Conservation (phyloP, 2,113 vertebrate species). For the Platycercus adscitus region DNA sequence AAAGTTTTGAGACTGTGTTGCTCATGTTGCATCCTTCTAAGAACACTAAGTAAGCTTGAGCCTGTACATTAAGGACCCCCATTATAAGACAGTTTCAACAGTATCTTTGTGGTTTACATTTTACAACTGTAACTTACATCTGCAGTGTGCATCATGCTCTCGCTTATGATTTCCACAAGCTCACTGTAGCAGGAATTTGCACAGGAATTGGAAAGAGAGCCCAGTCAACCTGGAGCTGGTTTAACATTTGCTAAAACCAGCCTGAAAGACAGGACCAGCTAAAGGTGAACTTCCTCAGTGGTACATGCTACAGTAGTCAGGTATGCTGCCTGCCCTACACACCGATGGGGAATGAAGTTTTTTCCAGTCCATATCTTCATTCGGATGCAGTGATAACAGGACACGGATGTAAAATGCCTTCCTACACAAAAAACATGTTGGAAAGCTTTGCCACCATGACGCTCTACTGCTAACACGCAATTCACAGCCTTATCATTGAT, state of each 20-base stretch:
- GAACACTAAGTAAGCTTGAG: not conserved
- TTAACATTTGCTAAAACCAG: not conserved
- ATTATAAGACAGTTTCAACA: not conserved
- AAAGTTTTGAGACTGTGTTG: not conserved
- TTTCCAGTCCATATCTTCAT: not conserved
- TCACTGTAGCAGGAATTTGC: not conserved
- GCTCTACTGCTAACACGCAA: not conserved
- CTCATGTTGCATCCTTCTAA: not conserved
- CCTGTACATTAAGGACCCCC: not conserved
- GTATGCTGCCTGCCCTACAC: not conserved
- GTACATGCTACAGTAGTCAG: not conserved
- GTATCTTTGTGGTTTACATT: not conserved
- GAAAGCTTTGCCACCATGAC: not conserved
- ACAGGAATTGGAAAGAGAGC: not conserved
- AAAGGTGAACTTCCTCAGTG: not conserved
- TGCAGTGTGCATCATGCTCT: not conserved
- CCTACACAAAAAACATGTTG: not conserved
- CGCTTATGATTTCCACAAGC: not conserved
- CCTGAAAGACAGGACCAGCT: not conserved
- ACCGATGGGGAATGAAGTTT: fast-evolving
- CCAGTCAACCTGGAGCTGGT: not conserved
- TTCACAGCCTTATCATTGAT: not conserved
- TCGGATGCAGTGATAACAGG: not conserved
- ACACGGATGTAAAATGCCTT: not conserved
- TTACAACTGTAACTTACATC: not conserved